Conservation (phyloP, 2,113 vertebrate genomes). For the Gallinago paraguaiae region DNA sequence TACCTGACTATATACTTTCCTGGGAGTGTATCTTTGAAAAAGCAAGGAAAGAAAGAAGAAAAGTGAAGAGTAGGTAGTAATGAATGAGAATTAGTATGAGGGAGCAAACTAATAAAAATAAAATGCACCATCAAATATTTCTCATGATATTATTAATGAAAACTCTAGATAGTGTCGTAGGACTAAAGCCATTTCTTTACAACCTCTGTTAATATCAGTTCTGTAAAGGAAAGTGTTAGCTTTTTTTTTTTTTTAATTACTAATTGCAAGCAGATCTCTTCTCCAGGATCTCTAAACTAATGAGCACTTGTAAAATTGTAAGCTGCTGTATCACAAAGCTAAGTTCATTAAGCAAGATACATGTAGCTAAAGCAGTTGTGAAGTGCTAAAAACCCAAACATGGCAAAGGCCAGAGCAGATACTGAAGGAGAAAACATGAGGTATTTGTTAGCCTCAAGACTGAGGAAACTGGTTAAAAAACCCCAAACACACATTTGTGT, state of each 20-base stretch:
- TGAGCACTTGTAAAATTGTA: neutral
- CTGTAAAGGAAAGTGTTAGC: neutral
- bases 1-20: neutral
- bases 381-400: neutral
- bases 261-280: neutral
- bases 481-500: neutral
- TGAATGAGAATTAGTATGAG: neutral
- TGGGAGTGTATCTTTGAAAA: neutral
- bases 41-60: neutral
- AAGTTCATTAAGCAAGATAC: neutral
- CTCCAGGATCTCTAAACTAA: neutral
- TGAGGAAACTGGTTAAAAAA: neutral
- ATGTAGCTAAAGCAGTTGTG: neutral
- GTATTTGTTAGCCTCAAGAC: neutral
- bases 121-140: neutral
- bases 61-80: neutral
- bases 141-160: neutral
- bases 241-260: neutral
- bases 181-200: neutral
- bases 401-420: neutral
- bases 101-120: neutral
- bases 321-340: neutral
- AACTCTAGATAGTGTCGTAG: neutral
- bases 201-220: neutral
- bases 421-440: neutral